Base-by-base conservation (phyloP, 2,888 invertebrate genomes). In the Eledona agricola region DNA sequence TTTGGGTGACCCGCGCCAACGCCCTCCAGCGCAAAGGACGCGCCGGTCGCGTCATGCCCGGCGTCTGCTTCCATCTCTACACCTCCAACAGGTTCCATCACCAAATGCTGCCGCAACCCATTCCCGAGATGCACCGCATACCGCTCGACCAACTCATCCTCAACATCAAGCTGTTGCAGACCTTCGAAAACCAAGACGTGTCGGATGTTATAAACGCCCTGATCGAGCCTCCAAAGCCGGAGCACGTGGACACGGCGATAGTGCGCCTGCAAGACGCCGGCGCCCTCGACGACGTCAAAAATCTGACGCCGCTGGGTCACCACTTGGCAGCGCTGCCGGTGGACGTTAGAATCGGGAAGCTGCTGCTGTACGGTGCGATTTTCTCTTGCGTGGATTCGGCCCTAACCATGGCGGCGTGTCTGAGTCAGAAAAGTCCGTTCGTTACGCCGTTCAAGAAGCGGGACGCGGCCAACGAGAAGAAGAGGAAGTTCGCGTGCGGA, bases 311-410 rank as follows among this genome's bases (percentile, higher is more conserved):
- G 0, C 76, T 96, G 3, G 96, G 96, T 0, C 87, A 88, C 58
- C 93, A 96, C 74, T 79, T 96, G 38, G 89, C 94, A 0, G 87
- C 90, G 0, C 74, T 97, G 47, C 96, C 96, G 0, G 90, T 97
- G 0, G 96, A 96, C 70, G 90, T 90, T 1, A 81, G 92, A 62
- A 89, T 95, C 63, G 95, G 94, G n/a, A 94, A 96, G 71, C 81
- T 96, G 58, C 89, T 97, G 81, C 75, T 97, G 3, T 92, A 91
- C 66, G 93, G 96, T 0, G 89, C 96, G 5, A 91, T 96, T 55
- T 90, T 97, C 72, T 89, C 89, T 62, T 96, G 96, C 72, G 82
- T 96, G 17, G 93, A 96, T 77, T 93, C 96, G 0, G 89, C 95
- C 0, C 79, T 96, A 1, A 96, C 95, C 1, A 91, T 97, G 71